These are phyloP conservation scores for Aspiorhynchus laticeps DNA, from an alignment of 2,113 vertebrate genomes.

Conservation along the genomic window DNA sequence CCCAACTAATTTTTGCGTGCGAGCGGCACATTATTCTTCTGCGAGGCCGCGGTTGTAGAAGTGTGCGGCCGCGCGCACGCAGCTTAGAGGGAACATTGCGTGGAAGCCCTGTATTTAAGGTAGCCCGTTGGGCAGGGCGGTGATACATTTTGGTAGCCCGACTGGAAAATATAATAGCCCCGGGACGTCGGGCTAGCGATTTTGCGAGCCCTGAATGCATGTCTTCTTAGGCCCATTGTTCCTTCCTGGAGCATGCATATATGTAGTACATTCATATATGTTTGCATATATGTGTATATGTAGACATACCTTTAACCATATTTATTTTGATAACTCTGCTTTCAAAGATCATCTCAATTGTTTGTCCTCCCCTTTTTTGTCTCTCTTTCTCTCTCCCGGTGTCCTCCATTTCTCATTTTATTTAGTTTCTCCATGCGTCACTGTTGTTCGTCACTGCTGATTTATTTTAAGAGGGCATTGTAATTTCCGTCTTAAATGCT, in stretches of 20 bases:
- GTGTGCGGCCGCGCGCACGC: no score
- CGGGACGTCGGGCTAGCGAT: no score
- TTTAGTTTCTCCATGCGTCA: conserved; percentile 31
- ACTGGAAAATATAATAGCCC: no score
- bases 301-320: neutral
- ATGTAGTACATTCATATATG: neutral
- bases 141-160: no score
- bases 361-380: neutral
- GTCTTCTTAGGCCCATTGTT: neutral
- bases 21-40: no score
- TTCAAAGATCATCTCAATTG: neutral
- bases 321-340: neutral
- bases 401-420: neutral
- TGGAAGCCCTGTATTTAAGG: no score
- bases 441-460: conserved; percentile 53
- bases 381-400: neutral
- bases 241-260: neutral
- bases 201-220: no score
- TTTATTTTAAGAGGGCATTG: conserved; percentile 59
- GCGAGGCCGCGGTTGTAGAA: no score
- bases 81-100: no score
- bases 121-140: no score
- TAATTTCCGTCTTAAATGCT: conserved; percentile 55
- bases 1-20: no score
- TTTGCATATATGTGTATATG: no score